phyloP scores from a whole-genome alignment of 2,113 vertebrate genomes.

The Cepphus grylle region DNA sequence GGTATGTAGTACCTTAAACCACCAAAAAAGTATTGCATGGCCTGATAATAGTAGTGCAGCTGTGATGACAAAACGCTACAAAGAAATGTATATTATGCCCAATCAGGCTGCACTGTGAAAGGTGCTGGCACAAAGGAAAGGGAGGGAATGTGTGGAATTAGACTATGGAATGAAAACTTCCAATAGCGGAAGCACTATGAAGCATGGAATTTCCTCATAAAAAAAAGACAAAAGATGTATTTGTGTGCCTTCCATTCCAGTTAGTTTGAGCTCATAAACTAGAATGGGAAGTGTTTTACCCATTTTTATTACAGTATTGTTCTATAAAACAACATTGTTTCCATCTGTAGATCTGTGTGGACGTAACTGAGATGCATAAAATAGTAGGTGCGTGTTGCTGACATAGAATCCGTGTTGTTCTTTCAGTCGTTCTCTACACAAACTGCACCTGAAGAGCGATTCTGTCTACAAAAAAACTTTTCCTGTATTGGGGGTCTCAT shows the following conservation, averaged over 20 bases:
- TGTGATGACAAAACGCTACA: neutral
- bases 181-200: neutral
- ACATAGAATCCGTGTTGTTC: neutral
- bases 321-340: neutral
- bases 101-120: neutral
- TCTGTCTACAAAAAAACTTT: neutral
- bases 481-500: neutral
- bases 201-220: neutral
- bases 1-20: neutral
- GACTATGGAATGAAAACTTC: neutral
- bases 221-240: neutral
- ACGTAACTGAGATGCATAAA: neutral
- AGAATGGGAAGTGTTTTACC: neutral
- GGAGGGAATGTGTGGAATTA: neutral
- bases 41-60: neutral
- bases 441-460: neutral
- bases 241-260: neutral
- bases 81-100: neutral
- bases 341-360: neutral
- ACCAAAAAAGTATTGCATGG: neutral
- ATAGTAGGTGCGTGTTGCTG: neutral
- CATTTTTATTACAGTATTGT: neutral
- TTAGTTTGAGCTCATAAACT: neutral
- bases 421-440: neutral
- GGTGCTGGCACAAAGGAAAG: neutral